A percentile compares a stretch with the other conserved stretches of the same genome.
These are phyloP conservation scores for Oscheius sp. DNA, from an alignment of 2,888 invertebrate species.

Conservation along the genomic window DNA sequence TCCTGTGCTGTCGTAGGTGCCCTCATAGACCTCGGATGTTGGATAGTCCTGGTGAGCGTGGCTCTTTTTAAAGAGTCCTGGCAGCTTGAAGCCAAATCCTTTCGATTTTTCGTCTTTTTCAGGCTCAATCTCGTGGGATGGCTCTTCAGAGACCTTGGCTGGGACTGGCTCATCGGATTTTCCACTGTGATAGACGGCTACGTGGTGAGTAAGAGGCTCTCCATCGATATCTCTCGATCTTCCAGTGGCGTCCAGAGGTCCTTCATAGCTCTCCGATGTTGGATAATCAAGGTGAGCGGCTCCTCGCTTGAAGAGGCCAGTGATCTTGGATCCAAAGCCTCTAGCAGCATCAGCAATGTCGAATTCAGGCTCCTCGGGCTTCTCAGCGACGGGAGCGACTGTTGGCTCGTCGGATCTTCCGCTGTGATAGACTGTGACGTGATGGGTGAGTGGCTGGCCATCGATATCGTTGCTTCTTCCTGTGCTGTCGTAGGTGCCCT, in stretches of 20 bases:
- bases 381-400: neutral
- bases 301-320: conserved; percentile 17
- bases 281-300: conserved; percentile 19
- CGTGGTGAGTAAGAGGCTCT: conserved; percentile 14
- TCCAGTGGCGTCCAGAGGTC: conserved; percentile 15
- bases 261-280: conserved; percentile 19
- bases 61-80: conserved; percentile 47
- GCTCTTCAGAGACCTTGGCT: conserved; percentile 4
- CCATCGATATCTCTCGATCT: conserved; percentile 17
- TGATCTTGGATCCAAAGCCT: conserved; percentile 9
- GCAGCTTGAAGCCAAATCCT: conserved; percentile 34
- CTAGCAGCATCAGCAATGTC: conserved; percentile 13
- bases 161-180: neutral
- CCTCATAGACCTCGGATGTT: conserved; percentile 37
- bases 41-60: conserved; percentile 45
- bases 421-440: conserved; percentile 16
- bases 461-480: conserved; percentile 11
- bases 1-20: conserved; percentile 34
- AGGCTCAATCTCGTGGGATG: conserved; percentile 26
- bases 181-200: conserved; percentile 13
- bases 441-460: conserved; percentile 16
- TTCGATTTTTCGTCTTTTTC: conserved; percentile 14
- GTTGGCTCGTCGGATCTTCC: conserved; percentile 23
- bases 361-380: neutral
- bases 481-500: conserved; percentile 14